Percentiles rank a stretch among this genome's conserved stretches.
Conservation (phyloP, 2,797 vertebrate species). For the Anas georgica region DNA sequence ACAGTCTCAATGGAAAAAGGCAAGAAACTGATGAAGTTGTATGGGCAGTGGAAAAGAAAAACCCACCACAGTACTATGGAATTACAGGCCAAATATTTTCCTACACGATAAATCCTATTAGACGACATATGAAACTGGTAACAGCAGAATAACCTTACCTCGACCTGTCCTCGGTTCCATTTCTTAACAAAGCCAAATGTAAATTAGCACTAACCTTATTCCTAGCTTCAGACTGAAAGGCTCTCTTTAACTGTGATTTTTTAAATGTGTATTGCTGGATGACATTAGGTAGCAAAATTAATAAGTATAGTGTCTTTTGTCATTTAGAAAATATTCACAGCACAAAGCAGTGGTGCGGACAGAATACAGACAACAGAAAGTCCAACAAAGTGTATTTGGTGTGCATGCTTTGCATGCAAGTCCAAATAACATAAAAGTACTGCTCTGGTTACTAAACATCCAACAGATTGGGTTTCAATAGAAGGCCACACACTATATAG, state of each 20-base stretch:
- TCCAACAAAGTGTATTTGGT: background rate
- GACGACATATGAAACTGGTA: background rate
- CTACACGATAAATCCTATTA: background rate
- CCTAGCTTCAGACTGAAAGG: background rate
- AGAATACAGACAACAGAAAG: background rate
- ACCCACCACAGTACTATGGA: background rate
- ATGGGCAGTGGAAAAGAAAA: background rate
- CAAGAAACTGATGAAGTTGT: background rate
- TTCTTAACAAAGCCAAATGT: background rate
- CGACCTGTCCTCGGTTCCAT: background rate
- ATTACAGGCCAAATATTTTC: background rate
- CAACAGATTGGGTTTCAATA: background rate
- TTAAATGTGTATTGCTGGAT: background rate
- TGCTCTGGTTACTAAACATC: background rate
- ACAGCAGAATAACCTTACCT: background rate
- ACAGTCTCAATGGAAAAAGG: background rate
- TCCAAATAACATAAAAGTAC: background rate
- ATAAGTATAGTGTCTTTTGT: background rate
- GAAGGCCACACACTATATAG: background rate
- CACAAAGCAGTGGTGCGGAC: background rate
- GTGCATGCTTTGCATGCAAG: background rate
- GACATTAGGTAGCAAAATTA: background rate
- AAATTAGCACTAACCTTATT: background rate
- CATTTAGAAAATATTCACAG: background rate
- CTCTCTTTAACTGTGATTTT: background rate